These are phyloP conservation scores for Ichneumoninae sp. DNA, from an alignment of 2,888 invertebrate genomes.

Conservation along the genomic window DNA sequence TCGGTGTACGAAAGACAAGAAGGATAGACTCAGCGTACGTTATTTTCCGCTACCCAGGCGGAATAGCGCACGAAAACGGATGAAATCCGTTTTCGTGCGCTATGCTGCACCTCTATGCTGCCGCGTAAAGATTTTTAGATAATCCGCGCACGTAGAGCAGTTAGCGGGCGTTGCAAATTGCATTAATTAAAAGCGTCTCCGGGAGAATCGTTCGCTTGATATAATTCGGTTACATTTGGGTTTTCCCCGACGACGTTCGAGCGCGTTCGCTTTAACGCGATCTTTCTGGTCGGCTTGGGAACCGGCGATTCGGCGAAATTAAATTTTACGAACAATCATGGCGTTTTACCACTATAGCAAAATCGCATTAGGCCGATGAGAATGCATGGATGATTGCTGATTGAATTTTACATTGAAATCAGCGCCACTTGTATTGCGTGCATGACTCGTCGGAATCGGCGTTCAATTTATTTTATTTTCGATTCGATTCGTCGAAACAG, in stretches of 20 bases:
- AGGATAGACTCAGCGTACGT: neutral
- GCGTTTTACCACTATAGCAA: neutral
- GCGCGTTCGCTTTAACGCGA: slow-evolving; percentile 26
- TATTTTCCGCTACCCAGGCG: too few relatives aligned
- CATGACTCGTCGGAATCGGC: slow-evolving; percentile 1
- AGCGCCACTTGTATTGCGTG: neutral
- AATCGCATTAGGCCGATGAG: slow-evolving; percentile 11
- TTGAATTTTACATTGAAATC: slow-evolving; percentile 35
- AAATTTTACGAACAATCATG: slow-evolving; percentile 44
- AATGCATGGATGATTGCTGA: slow-evolving; percentile 23
- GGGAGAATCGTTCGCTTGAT: slow-evolving; percentile 67
- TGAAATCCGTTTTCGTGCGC: too few relatives aligned
- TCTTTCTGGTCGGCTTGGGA: neutral
- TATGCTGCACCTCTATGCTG: slow-evolving; percentile 30
- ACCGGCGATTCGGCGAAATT: slow-evolving; percentile 36
- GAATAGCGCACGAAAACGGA: neutral
- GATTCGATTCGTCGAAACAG: slow-evolving; percentile 16
- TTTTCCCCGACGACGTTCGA: slow-evolving; percentile 47
- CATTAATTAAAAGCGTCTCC: slow-evolving; percentile 75
- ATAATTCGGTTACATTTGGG: slow-evolving; percentile 72
- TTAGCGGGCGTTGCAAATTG: slow-evolving; percentile 73
- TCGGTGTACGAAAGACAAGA: slow-evolving; percentile 13
- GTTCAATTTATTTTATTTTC: neutral
- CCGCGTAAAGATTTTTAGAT: slow-evolving; percentile 66
- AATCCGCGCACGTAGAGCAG: slow-evolving; percentile 70